Base-by-base conservation (phyloP, 2,888 invertebrate species). In the Phaonia tiefii region DNA sequence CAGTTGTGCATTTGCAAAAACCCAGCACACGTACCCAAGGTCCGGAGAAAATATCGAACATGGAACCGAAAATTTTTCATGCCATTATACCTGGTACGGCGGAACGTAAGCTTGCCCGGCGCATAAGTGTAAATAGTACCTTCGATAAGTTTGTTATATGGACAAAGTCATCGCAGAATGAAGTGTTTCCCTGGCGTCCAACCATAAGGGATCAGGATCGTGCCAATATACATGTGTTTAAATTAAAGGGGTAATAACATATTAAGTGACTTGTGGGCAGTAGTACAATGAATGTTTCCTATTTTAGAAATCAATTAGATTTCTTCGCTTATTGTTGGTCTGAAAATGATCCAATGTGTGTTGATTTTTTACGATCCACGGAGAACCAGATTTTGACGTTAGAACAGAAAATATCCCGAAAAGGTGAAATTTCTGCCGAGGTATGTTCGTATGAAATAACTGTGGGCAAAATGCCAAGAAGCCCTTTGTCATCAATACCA, bases 181-280 rank as follows among this genome's bases (percentile, higher is more conserved):
- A 98, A 89, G 96, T 98, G 0, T 97, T 96, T 86, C 98, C 98
- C 0, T 98, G 98, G 98, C 95, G 96, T 87, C 98, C 98, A 13
- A 92, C 96, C 58, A 93, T 94, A 39, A 94, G 94, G 86, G 94
- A 97, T 85, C 95, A 96, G 88, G 97, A 98, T 89, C 93, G 96
- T 84, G 96, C 97, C 7, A 98, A 98, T 90, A 92, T 98, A 78
- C 96, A 97, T 88, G 92, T 98, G 0, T 96, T 97, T 86, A 92
- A 93, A 83, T 91, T 96, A 44, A 93, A 92, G 87, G 94, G 95
- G 96, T 95, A 88, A 86, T 89, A 86, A 71, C 26, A 20, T 54
- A 54, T 39, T 49, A 17, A 54, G 22, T 54, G 8, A 20, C 3
- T 60, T 60, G 37, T 4, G 11, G 44, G n/a, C 11, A 26, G 1